phyloP scores from a whole-genome alignment of 2,888 invertebrate species.

The Scaptomyza tumidula region DNA sequence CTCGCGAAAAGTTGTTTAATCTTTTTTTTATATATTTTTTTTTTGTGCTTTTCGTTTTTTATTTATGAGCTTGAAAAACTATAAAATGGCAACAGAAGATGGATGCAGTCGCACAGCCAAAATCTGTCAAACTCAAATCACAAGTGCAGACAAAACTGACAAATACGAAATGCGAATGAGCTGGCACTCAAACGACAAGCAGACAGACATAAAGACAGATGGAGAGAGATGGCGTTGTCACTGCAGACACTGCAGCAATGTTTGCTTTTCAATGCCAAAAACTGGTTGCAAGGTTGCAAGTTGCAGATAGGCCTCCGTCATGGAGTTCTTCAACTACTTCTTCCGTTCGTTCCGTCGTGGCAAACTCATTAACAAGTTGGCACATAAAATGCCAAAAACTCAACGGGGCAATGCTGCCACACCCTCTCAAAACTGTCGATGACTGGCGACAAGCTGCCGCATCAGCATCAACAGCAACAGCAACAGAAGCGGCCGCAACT shows the following conservation, averaged over 20 bases:
- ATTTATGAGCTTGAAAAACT: slow-evolving; percentile 25
- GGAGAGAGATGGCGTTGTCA: slow-evolving; percentile 25
- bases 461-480: slow-evolving; percentile 38
- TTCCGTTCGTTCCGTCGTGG: slow-evolving; percentile 23
- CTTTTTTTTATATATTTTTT: background rate
- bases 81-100: slow-evolving; percentile 25
- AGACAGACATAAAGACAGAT: slow-evolving; percentile 6
- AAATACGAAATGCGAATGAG: slow-evolving; percentile 33
- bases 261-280: slow-evolving; percentile 61
- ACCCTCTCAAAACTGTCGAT: slow-evolving; percentile 50
- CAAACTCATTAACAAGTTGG: slow-evolving; percentile 78
- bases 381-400: slow-evolving; percentile 66
- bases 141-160: slow-evolving; percentile 68
- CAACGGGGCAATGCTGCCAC: slow-evolving; percentile 16
- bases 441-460: slow-evolving; percentile 69
- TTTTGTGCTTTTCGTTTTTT: background rate
- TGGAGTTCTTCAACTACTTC: background rate
- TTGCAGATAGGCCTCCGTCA: slow-evolving; percentile 41
- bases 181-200: slow-evolving; percentile 33
- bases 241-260: slow-evolving; percentile 36
- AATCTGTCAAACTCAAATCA: slow-evolving; percentile 73
- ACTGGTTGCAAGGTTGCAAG: slow-evolving; percentile 32
- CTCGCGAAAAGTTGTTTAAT: background rate
- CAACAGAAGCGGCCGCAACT: slow-evolving; percentile 55
- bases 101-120: slow-evolving; percentile 46